Percentiles rank a stretch among this genome's conserved stretches.
phyloP scores from a whole-genome alignment of 2,113 vertebrate species.

The Rafetus swinhoei region DNA sequence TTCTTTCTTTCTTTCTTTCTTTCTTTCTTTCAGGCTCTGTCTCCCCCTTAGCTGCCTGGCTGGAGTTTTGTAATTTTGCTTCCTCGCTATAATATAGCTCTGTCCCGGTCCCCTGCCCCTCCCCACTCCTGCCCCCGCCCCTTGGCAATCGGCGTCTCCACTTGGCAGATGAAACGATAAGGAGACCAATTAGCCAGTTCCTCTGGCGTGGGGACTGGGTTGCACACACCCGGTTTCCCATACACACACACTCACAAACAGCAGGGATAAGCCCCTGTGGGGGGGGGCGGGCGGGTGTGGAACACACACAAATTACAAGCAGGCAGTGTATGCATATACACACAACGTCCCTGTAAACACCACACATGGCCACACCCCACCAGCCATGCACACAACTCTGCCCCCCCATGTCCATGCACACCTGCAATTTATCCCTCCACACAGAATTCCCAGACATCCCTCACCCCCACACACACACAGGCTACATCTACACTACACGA shows the following conservation, averaged over 20 bases:
- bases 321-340: neutral
- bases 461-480: neutral
- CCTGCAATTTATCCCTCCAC: neutral
- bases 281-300: too few species aligned
- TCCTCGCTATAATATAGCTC: neutral
- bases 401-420: neutral
- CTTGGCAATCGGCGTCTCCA: conserved; percentile 12
- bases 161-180: conserved; percentile 53
- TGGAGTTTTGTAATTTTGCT: neutral
- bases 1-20: neutral
- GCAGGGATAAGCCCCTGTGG: too few species aligned
- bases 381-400: neutral
- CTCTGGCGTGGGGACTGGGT: conserved; percentile 3
- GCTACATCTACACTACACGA: too few species aligned
- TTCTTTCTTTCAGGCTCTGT: neutral
- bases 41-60: neutral
- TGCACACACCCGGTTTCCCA: neutral
- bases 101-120: neutral
- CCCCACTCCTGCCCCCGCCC: neutral
- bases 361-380: neutral
- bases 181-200: conserved; percentile 52
- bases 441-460: neutral
- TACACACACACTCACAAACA: neutral
- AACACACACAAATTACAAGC: neutral
- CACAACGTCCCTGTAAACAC: neutral